Conservation (phyloP, 1,140 invertebrate genomes). For the Bacillus rossius region DNA sequence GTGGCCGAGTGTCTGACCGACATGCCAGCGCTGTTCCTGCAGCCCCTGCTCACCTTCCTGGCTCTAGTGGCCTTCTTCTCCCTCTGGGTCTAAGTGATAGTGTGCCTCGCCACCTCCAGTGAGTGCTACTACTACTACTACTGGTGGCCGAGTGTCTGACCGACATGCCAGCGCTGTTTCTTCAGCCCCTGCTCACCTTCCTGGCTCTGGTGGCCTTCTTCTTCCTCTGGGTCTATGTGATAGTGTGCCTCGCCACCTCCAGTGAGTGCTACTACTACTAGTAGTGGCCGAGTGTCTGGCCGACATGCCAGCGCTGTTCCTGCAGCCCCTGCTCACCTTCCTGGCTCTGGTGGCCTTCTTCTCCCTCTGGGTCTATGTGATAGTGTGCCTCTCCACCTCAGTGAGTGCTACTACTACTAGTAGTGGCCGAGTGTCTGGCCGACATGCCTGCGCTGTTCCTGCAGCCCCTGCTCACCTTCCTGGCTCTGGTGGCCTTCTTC, state of each 20-base stretch:
- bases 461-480: slow-evolving; percentile 82
- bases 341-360: slow-evolving; percentile 71
- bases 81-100: slow-evolving; percentile 79
- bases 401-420: too few relatives aligned
- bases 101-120: slow-evolving; percentile 64
- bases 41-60: slow-evolving; percentile 81
- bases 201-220: slow-evolving; percentile 71
- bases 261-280: too few relatives aligned
- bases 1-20: too few relatives aligned
- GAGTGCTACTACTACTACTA: too few relatives aligned
- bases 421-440: too few relatives aligned
- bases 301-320: slow-evolving; percentile 75
- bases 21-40: slow-evolving; percentile 79
- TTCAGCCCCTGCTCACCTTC: slow-evolving; percentile 86
- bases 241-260: slow-evolving; percentile 63
- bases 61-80: slow-evolving; percentile 71
- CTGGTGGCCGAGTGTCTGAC: too few relatives aligned
- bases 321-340: slow-evolving; percentile 86
- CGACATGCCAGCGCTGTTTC: slow-evolving; percentile 75
- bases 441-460: slow-evolving; percentile 80
- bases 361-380: slow-evolving; percentile 76
- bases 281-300: too few relatives aligned
- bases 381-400: slow-evolving; percentile 62
- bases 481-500: slow-evolving; percentile 71
- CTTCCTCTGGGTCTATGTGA: slow-evolving; percentile 76